Conservation (phyloP, 92 coral and sea anemone species). For the Blastomussa wellsi region DNA sequence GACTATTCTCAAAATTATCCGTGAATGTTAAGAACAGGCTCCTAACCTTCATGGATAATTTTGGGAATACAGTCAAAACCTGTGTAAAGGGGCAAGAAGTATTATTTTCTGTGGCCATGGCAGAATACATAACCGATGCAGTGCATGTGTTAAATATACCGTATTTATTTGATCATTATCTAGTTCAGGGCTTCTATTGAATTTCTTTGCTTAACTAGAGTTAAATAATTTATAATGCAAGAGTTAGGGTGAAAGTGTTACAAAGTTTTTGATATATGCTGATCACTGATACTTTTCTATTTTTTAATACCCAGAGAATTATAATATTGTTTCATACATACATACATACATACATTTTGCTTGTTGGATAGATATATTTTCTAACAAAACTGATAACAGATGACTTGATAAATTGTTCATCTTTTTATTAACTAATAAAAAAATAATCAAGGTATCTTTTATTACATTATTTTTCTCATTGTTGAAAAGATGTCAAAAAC, state of each 20-base stretch:
- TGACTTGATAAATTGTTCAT: conserved; percentile 12
- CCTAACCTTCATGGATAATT: no score
- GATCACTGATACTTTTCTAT: neutral
- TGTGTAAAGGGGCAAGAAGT: no score
- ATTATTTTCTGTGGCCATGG: neutral
- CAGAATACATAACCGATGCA: neutral
- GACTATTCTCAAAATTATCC: no score
- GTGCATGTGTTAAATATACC: neutral
- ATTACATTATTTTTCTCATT: neutral
- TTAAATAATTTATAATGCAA: neutral
- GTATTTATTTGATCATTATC: no score
- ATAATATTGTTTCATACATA: neutral
- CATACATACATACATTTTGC: neutral
- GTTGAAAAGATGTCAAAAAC: no score
- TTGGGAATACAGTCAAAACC: no score
- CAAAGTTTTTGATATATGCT: conserved; percentile 10
- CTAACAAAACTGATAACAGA: neutral
- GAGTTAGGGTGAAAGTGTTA: neutral
- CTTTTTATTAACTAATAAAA: neutral
- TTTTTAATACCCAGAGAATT: conserved; percentile 12
- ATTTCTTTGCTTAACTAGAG: neutral
- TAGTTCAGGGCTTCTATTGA: no score
- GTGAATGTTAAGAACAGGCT: no score
- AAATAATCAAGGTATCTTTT: neutral
- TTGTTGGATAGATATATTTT: neutral